Evolutionary conservation across 2,113 vertebrate genomes (phyloP).

Genomic region (Halcyon malimbica): DNA sequence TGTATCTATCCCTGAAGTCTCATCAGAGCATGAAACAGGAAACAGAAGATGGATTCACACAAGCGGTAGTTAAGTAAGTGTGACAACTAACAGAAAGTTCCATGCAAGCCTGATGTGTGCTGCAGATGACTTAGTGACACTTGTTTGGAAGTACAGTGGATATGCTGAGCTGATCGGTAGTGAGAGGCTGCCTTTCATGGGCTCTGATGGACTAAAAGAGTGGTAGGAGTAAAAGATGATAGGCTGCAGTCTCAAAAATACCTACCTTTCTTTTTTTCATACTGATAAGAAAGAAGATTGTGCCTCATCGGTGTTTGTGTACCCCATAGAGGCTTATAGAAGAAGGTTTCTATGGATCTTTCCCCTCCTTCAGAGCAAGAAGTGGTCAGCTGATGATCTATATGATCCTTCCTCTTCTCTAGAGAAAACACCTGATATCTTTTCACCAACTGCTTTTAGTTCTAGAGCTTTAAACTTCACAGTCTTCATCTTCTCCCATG

Average conservation of each 20-base stretch:
- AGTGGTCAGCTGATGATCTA: neutral
- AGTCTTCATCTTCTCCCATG: neutral
- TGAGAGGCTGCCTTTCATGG: neutral
- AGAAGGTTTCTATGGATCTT: neutral
- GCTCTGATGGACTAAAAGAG: neutral
- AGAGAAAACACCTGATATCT: neutral
- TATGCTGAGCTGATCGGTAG: neutral
- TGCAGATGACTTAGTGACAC: neutral
- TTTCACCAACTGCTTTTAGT: neutral
- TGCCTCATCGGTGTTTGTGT: neutral
- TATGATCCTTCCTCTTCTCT: neutral
- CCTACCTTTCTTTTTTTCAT: neutral
- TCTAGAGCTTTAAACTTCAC: neutral
- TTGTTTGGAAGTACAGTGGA: neutral
- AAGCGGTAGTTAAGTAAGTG: neutral
- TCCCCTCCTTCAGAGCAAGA: neutral
- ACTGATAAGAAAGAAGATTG: neutral
- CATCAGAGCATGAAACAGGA: neutral
- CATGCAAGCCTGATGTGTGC: neutral
- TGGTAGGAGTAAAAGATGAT: no score
- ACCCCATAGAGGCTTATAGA: neutral
- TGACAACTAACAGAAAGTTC: neutral
- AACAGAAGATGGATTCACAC: neutral
- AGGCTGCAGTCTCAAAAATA: neutral
- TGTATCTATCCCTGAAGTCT: neutral